These are phyloP conservation scores for Theocolax elegans DNA, from an alignment of 1,140 invertebrate genomes.

Conservation along the genomic window DNA sequence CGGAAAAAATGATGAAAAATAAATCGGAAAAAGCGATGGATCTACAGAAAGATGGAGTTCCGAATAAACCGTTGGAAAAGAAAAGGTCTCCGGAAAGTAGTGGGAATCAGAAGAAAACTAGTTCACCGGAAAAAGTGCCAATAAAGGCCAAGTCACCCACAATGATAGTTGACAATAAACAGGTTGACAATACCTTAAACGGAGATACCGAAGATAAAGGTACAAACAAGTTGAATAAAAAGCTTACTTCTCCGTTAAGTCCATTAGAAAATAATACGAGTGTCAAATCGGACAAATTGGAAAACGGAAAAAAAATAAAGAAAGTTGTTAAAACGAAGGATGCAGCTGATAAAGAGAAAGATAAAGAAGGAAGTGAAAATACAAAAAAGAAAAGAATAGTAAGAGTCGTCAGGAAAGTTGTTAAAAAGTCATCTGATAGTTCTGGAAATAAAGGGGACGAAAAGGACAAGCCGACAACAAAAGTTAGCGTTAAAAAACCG, in stretches of 20 bases:
- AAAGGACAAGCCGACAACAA: conserved; percentile 46
- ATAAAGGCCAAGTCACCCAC: conserved; percentile 41
- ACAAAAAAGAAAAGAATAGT: conserved; percentile 61
- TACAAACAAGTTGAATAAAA: conserved; percentile 44
- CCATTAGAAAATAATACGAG: conserved; percentile 44
- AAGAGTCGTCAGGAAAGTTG: conserved; percentile 56
- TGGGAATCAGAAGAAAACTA: conserved; percentile 41
- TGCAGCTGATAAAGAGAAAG: conserved; percentile 16
- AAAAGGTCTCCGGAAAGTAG: conserved; percentile 38
- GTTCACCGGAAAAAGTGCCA: conserved; percentile 42
- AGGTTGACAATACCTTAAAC: conserved; percentile 44
- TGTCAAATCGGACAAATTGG: conserved; percentile 38
- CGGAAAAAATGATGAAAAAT: conserved; percentile 50
- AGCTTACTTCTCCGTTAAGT: conserved; percentile 16
- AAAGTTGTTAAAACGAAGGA: conserved; percentile 51
- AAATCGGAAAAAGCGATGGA: conserved; percentile 18
- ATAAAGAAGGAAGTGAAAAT: conserved; percentile 50
- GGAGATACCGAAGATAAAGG: conserved; percentile 44
- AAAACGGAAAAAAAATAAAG: conserved; percentile 48
- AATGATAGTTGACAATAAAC: conserved; percentile 47
- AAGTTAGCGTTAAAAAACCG: conserved; percentile 43
- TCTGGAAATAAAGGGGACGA: conserved; percentile 53
- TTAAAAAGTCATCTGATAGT: conserved; percentile 56
- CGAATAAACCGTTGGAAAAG: conserved; percentile 42
- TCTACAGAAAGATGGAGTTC: conserved; percentile 30